These are phyloP conservation scores for Semnopithecus entellus DNA, from an alignment of 2,113 vertebrate genomes.

Conservation along the genomic window DNA sequence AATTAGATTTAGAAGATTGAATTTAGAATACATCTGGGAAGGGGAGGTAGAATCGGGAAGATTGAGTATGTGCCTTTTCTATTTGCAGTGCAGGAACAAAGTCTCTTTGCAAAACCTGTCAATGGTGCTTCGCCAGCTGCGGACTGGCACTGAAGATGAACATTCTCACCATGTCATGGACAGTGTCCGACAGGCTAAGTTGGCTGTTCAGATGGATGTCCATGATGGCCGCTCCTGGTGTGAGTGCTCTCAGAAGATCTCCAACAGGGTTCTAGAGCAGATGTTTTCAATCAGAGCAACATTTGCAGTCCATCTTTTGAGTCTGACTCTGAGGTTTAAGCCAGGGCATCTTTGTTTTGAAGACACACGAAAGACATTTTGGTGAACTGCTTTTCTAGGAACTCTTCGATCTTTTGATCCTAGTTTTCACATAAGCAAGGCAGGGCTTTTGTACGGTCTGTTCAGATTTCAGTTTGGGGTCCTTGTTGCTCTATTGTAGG, in stretches of 20 bases:
- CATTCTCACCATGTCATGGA: constrained; percentile 88
- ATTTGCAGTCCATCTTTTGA: not conserved
- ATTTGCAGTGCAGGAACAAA: constrained; percentile 91
- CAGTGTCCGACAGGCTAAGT: constrained; percentile 90
- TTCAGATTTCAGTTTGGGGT: not conserved
- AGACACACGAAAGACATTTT: not conserved
- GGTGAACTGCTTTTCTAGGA: constrained; percentile 30
- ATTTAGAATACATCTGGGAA: not conserved
- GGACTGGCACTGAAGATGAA: constrained; percentile 77
- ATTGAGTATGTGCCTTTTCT: not conserved
- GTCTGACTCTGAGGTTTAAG: not conserved
- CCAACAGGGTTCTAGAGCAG: not conserved
- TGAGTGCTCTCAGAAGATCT: constrained; percentile 82
- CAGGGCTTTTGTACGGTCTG: not conserved
- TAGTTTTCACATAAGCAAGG: not conserved
- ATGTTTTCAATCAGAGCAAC: not conserved
- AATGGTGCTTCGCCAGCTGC: constrained; percentile 93
- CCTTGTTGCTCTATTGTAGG: not conserved
- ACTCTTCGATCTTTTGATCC: not conserved
- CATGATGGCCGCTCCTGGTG: constrained; percentile 94
- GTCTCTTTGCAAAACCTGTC: constrained; percentile 93
- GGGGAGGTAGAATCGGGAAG: not conserved
- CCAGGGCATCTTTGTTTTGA: constrained; percentile 39
- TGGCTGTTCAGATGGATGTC: constrained; percentile 92
- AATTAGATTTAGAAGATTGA: not conserved